Base-by-base conservation (phyloP, 1,140 invertebrate species). In the Ips nitidus region DNA sequence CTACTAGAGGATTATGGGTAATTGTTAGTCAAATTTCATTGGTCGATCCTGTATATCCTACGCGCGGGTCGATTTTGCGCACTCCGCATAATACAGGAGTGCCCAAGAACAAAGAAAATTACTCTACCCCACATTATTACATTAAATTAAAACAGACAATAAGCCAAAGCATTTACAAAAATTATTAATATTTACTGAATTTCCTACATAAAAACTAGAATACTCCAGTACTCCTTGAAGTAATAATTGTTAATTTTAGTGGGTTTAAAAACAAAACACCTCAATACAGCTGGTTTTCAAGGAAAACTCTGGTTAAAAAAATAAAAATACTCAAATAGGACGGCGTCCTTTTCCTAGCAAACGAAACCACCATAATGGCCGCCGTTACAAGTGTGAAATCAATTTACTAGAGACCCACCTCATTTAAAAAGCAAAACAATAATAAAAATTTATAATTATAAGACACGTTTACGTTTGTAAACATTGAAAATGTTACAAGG, bases 401-500 rank as follows among this genome's bases (percentile, higher is more conserved):
- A 50, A 1, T 50, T 50, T 8, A 50, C 45, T 50, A 50, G 45
- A 50, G 45, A 1, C 22, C 22, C 22, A 22, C 22, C 22, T 22
- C 22, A 22, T 22, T n/a, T n/a, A 1, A 58, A 22, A 58, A 58
- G 39, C 36, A 1, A 58, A 58, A 39, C 6, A 58, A 3, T 40
- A 39, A 58, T 39, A 58, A 38, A 58, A 3, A 58, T 58, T 40
- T 40, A 40, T 7, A 58, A 40, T 39, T 4, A 36, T 4, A 8
- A 66, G 42, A 58, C 39, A 66, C 39, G 55, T 8, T 7, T 43
- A 56, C 45, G 58, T 68, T 60, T 58, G 58, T 69, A 72, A 70
- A 60, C 45, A 62, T 59, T 72, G 68, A 75, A 43, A 71, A 75
- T 73, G 72, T 41, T 56, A 22, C 63, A 8, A 71, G 73, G 70